Percentiles rank a stretch among this genome's conserved stretches.
These are phyloP conservation scores for Tetraodon nigroviridis DNA, from an alignment of 2,113 vertebrate genomes.

Conservation along the genomic window DNA sequence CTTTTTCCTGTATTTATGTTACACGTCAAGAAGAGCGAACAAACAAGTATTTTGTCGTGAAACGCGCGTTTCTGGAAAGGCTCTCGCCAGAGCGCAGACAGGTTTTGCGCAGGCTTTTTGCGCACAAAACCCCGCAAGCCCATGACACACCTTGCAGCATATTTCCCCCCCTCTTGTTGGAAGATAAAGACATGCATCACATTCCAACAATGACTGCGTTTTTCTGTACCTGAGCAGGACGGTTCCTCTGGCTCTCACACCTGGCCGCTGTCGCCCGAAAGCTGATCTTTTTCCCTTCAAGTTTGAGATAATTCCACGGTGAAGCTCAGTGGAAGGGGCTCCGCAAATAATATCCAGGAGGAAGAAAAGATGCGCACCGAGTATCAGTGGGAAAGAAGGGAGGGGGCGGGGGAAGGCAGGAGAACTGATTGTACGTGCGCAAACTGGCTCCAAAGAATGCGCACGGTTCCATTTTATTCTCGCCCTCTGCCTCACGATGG, in stretches of 20 bases:
- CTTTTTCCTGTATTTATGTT: not conserved
- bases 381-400: constrained; percentile 16
- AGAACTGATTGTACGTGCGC: constrained; percentile 20
- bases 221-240: constrained; percentile 49
- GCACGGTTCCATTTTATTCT: constrained; percentile 44
- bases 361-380: constrained; percentile 47
- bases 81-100: not conserved
- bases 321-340: constrained; percentile 25
- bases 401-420: constrained; percentile 8
- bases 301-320: constrained; percentile 40
- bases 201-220: constrained; percentile 10
- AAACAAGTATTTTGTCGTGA: not conserved
- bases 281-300: constrained; percentile 18
- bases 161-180: not conserved
- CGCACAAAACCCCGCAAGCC: constrained; percentile 33
- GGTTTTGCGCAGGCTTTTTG: constrained; percentile 25
- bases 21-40: not conserved
- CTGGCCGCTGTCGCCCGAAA: not conserved
- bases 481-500: not conserved
- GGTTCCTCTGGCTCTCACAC: no score
- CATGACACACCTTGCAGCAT: constrained; percentile 62
- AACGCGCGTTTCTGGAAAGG: not conserved
- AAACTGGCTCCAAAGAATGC: constrained; percentile 34
- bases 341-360: constrained; percentile 26
- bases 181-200: constrained; percentile 26